Evolutionary conservation across 37 sponge, comb jelly and placozoan genomes (phyloP).

Genomic region (Petrosia ficiformis): DNA sequence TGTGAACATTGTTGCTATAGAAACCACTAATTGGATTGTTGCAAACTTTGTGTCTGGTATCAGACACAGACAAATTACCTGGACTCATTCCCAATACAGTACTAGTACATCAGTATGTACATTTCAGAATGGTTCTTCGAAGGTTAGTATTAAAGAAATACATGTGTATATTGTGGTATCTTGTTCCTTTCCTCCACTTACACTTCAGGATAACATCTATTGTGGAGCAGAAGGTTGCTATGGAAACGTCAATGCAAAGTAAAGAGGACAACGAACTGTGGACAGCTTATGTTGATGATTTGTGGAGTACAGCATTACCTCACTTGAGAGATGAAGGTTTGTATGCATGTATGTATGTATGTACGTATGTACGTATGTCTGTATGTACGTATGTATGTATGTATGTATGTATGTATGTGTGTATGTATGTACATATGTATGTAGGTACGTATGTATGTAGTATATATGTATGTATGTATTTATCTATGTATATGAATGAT

Average conservation of each 20-base stretch:
- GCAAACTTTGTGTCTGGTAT: no score
- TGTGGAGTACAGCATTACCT: slow-evolving; percentile 37
- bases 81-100: slow-evolving; percentile 41
- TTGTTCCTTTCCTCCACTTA: background rate
- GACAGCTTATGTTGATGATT: slow-evolving; percentile 43
- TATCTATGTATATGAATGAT: no score
- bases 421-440: no score
- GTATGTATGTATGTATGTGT: no score
- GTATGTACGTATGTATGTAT: no score
- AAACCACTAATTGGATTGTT: no score
- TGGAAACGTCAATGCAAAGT: background rate
- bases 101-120: slow-evolving; percentile 56
- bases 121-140: slow-evolving; percentile 43
- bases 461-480: no score
- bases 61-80: slow-evolving; percentile 26
- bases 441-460: no score
- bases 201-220: slow-evolving; percentile 6
- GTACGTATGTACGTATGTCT: no score
- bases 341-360: background rate
- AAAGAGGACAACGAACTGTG: background rate
- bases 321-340: slow-evolving; percentile 28
- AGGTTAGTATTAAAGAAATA: slow-evolving; percentile 15
- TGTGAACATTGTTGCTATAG: no score
- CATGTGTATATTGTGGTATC: background rate
- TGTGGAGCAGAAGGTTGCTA: slow-evolving; percentile 13